Evolutionary conservation across 2,797 vertebrate species (phyloP).

Genomic region (Lacerta bilineata): DNA sequence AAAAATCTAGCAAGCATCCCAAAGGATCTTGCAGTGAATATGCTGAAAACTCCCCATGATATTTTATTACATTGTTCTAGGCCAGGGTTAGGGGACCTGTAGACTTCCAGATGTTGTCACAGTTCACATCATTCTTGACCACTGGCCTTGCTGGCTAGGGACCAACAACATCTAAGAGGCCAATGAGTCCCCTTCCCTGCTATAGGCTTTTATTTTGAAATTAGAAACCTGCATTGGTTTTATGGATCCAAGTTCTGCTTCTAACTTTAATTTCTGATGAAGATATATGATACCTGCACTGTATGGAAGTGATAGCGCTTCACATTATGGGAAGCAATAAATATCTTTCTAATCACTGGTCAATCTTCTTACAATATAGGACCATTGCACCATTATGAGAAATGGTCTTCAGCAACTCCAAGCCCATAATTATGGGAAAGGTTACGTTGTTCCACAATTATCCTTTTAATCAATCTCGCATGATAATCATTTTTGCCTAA

Average conservation of each 20-base stretch:
- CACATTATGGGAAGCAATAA: constrained; percentile 72
- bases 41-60: constrained; percentile 41
- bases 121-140: no score
- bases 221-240: constrained; percentile 50
- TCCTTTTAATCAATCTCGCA: constrained; percentile 84
- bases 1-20: not conserved
- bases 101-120: no score
- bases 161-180: no score
- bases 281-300: constrained; percentile 52
- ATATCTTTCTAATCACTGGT: constrained; percentile 75
- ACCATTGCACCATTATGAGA: constrained; percentile 77
- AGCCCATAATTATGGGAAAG: constrained; percentile 80
- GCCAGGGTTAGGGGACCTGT: no score
- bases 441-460: constrained; percentile 86
- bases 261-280: constrained; percentile 56
- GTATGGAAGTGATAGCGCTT: constrained; percentile 62
- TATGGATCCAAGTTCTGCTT: constrained; percentile 41
- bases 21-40: constrained; percentile 36
- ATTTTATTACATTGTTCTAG: constrained; percentile 10
- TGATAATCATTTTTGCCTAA: constrained; percentile 83
- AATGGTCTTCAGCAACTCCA: constrained; percentile 83
- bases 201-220: not conserved
- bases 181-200: not conserved
- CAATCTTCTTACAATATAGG: constrained; percentile 74
- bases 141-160: no score